Conservation (phyloP, 2,888 invertebrate species). For the Zonitis immaculata region DNA sequence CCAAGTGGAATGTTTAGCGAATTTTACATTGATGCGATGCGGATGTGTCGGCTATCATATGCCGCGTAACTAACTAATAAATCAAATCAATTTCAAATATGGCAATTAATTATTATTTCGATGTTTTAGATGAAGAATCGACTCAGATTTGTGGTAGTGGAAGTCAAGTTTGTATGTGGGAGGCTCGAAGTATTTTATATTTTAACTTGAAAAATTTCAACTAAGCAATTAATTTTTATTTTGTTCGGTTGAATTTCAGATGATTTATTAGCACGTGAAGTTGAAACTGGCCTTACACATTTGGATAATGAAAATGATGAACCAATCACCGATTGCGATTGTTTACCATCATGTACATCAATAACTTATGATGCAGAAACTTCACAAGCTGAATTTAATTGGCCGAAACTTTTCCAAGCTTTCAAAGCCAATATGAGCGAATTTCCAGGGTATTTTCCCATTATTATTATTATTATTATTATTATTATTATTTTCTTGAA, state of each 20-base stretch:
- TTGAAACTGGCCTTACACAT: constrained; percentile 45
- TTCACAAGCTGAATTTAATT: constrained; percentile 66
- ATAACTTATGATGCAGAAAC: constrained; percentile 68
- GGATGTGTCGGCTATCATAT: constrained; percentile 68
- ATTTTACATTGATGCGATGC: constrained; percentile 59
- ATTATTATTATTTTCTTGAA: constrained; percentile 6
- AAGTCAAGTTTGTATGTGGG: constrained; percentile 52
- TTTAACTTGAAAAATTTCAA: background rate
- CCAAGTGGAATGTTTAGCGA: constrained; percentile 67
- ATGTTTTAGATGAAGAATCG: constrained; percentile 51
- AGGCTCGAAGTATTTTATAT: constrained; percentile 51
- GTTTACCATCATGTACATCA: constrained; percentile 64
- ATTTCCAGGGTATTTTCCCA: constrained; percentile 40
- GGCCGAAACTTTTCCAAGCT: constrained; percentile 56
- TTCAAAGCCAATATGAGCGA: constrained; percentile 48
- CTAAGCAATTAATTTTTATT: constrained; percentile 3
- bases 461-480: background rate
- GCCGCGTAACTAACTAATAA: constrained; percentile 51
- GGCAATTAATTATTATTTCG: too few relatives aligned
- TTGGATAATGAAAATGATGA: constrained; percentile 24
- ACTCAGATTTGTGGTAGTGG: constrained; percentile 58
- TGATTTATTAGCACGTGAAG: constrained; percentile 53
- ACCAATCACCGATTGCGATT: constrained; percentile 48
- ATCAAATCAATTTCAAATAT: too few relatives aligned
- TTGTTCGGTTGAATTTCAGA: constrained; percentile 40